Conservation (phyloP, 2,797 vertebrate genomes). For the Acanthis flammea region DNA sequence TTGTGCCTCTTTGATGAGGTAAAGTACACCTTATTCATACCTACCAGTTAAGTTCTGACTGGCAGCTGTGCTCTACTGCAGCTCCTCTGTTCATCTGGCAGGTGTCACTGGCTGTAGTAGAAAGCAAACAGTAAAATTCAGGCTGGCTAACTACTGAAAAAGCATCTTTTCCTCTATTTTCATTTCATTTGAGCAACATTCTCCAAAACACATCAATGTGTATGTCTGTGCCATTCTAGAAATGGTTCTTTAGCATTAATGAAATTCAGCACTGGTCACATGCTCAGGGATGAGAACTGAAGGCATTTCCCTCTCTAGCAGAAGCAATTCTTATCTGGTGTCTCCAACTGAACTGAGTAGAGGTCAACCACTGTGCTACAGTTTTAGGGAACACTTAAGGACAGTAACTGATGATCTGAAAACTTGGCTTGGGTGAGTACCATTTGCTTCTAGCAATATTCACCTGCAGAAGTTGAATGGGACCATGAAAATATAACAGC, state of each 20-base stretch:
- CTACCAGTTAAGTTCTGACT: neutral
- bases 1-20: neutral
- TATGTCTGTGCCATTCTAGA: neutral
- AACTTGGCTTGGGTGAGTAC: neutral
- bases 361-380: neutral
- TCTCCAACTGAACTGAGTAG: rapidly evolving
- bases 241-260: neutral
- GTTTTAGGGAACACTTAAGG: neutral
- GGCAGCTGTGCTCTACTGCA: neutral
- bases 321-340: neutral
- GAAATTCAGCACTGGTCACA: neutral
- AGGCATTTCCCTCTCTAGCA: neutral
- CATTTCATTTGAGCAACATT: neutral
- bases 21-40: neutral
- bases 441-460: neutral
- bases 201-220: neutral
- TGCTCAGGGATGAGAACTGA: neutral
- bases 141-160: neutral
- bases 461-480: neutral
- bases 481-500: neutral
- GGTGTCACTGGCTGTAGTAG: rapidly evolving
- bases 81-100: neutral
- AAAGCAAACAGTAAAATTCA: neutral
- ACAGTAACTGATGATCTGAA: neutral
- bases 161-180: neutral